A percentile compares a stretch with the other conserved stretches of the same genome.
These are phyloP conservation scores for Penaeus indicus DNA, from an alignment of 1,140 invertebrate species.

Conservation along the genomic window DNA sequence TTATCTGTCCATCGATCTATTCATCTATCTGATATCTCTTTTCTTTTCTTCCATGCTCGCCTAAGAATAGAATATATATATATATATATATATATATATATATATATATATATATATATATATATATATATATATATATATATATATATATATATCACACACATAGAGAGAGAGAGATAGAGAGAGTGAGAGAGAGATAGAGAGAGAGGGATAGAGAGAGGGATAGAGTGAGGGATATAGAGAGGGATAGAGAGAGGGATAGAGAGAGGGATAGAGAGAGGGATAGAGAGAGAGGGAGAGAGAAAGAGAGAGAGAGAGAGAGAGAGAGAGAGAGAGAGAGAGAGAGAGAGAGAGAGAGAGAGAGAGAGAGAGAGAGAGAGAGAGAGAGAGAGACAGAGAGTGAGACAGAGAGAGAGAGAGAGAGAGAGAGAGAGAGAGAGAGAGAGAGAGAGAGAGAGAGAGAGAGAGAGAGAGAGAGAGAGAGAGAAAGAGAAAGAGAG, in stretches of 20 bases:
- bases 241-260: background rate
- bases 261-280: background rate
- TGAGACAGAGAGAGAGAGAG: background rate
- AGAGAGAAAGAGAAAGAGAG: background rate
- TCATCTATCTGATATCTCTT: too few species aligned
- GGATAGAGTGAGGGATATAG: background rate
- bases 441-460: background rate
- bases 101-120: too few species aligned
- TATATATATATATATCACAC: too few species aligned
- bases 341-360: background rate
- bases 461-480: constrained; percentile 7
- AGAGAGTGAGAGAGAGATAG: too few species aligned
- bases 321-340: background rate
- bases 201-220: background rate
- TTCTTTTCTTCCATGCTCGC: too few species aligned
- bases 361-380: background rate
- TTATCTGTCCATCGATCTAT: too few species aligned
- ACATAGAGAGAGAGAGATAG: too few species aligned
- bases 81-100: too few species aligned
- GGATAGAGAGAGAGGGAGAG: constrained; percentile 27
- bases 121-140: too few species aligned
- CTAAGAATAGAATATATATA: too few species aligned
- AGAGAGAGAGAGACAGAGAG: background rate
- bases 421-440: background rate
- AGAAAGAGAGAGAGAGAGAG: constrained; percentile 29